A percentile compares a stretch with the other conserved stretches of the same genome.
These are phyloP conservation scores for Brevimyrus niger DNA, from an alignment of 2,113 vertebrate species.

Conservation along the genomic window DNA sequence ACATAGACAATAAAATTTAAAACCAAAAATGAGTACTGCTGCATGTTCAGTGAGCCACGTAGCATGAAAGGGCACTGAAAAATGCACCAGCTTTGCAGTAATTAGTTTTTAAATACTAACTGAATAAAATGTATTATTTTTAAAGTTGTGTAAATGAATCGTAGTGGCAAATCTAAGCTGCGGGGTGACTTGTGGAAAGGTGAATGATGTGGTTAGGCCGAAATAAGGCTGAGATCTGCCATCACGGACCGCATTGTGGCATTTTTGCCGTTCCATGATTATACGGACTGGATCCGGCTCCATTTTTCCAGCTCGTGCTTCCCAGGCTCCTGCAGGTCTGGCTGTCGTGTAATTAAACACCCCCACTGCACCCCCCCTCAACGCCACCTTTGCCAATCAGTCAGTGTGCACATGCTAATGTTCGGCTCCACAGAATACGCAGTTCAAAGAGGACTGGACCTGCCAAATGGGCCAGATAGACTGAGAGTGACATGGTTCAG, in stretches of 20 bases:
- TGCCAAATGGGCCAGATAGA: constrained; percentile 90
- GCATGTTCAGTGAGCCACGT: not conserved
- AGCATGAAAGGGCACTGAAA: not conserved
- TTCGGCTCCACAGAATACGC: constrained; percentile 81
- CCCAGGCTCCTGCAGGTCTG: constrained; percentile 82
- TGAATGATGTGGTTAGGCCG: not conserved
- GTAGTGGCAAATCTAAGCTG: not conserved
- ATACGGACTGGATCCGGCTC: constrained; percentile 62
- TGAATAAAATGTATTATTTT: not conserved
- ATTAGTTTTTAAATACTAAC: not conserved
- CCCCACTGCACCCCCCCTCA: constrained; percentile 53
- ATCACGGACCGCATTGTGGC: constrained; percentile 32
- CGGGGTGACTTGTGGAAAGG: not conserved
- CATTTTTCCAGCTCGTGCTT: constrained; percentile 74
- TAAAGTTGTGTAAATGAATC: not conserved
- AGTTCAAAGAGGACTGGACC: constrained; percentile 91
- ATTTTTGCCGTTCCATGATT: constrained; percentile 61
- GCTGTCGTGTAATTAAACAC: constrained; percentile 99
- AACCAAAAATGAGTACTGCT: not conserved
- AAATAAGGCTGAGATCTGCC: not conserved
- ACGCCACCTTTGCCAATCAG: constrained; percentile 62
- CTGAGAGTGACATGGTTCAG: constrained; percentile 72
- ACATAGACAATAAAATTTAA: not conserved
- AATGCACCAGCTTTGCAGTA: not conserved
- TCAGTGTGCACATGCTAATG: constrained; percentile 89